Percentiles rank a stretch among this genome's conserved stretches.
These are phyloP conservation scores for Halcyon smyrnensis DNA, from an alignment of 2,797 vertebrate species.

Conservation along the genomic window DNA sequence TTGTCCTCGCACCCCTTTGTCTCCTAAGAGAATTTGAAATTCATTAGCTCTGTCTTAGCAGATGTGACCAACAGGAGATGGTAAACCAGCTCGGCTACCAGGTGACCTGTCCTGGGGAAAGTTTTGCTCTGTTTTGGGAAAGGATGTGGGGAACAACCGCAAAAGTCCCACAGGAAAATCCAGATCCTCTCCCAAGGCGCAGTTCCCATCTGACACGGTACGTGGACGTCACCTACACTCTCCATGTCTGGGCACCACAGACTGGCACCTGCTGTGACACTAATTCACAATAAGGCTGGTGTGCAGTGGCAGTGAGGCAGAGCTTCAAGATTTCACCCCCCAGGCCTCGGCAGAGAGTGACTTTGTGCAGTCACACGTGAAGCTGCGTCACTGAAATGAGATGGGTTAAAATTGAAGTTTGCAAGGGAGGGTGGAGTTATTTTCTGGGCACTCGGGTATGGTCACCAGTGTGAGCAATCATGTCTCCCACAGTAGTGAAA, in stretches of 20 bases:
- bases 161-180: neutral
- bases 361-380: neutral
- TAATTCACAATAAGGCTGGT: neutral
- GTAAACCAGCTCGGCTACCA: neutral
- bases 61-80: neutral
- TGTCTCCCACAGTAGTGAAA: neutral
- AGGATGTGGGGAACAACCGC: neutral
- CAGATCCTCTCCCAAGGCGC: neutral
- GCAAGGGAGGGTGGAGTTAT: neutral
- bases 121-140: neutral
- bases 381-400: neutral
- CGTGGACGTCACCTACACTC: accelerated
- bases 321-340: neutral
- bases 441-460: neutral
- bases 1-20: neutral
- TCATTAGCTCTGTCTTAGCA: neutral
- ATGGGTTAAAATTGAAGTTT: neutral
- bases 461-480: neutral
- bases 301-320: neutral
- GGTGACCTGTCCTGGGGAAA: neutral
- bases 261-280: neutral
- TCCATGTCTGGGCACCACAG: neutral
- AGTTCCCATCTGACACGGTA: neutral
- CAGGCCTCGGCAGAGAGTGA: neutral
- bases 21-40: neutral